These are phyloP conservation scores for Acrobasis consociella DNA, from an alignment of 2,888 invertebrate genomes.

Conservation along the genomic window DNA sequence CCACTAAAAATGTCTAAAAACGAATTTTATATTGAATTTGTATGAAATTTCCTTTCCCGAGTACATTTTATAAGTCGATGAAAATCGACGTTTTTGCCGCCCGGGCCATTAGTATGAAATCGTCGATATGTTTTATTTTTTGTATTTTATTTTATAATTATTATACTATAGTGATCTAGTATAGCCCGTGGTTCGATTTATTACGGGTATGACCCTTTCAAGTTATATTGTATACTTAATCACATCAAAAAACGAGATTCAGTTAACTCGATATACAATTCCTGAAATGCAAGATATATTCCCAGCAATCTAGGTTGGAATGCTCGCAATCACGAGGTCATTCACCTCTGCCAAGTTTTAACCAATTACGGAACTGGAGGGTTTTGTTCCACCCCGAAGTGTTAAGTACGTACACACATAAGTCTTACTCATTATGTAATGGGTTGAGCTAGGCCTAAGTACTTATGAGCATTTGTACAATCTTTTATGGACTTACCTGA, in stretches of 20 bases:
- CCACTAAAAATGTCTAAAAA: too few relatives aligned
- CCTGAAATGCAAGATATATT: conserved; percentile 3
- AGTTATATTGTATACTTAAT: too few relatives aligned
- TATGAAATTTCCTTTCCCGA: too few relatives aligned
- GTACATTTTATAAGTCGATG: too few relatives aligned
- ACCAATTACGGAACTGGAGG: conserved; percentile 7
- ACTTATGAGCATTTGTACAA: not conserved
- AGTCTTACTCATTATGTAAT: not conserved
- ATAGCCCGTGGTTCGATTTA: too few relatives aligned
- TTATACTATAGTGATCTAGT: too few relatives aligned
- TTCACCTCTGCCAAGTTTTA: conserved; percentile 1
- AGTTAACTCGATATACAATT: not conserved
- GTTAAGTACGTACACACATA: not conserved
- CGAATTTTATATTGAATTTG: too few relatives aligned
- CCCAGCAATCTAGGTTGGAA: conserved; percentile 6
- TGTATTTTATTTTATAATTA: too few relatives aligned
- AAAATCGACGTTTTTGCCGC: too few relatives aligned
- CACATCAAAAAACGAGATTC: not conserved
- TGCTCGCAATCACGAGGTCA: conserved; percentile 6
- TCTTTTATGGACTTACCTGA: not conserved
- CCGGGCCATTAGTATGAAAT: too few relatives aligned
- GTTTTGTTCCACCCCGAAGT: not conserved
- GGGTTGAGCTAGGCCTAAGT: not conserved
- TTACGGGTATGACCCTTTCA: too few relatives aligned
- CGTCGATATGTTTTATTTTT: too few relatives aligned